Evolutionary conservation across 2,113 vertebrate species (phyloP).

Genomic region (Brachyistius frenatus): DNA sequence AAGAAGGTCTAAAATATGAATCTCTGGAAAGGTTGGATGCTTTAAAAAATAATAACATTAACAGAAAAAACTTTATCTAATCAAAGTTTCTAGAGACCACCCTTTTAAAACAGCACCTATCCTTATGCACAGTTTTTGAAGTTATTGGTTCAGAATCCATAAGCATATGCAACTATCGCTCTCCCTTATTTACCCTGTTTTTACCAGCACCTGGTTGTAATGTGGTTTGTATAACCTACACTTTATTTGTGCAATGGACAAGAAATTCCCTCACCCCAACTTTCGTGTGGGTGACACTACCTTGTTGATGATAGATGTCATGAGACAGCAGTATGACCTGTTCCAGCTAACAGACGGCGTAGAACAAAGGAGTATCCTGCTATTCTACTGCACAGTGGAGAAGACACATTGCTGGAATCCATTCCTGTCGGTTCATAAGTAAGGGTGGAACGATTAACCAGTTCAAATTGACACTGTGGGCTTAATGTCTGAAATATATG

Average conservation of each 20-base stretch:
- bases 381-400: not conserved
- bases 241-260: not conserved
- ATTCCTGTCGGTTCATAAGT: conserved; percentile 55
- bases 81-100: not conserved
- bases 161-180: no score
- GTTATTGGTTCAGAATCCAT: no score
- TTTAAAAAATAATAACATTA: not conserved
- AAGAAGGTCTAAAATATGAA: no score
- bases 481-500: conserved; percentile 60
- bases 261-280: not conserved
- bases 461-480: conserved; percentile 50
- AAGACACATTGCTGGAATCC: conserved; percentile 39
- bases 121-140: not conserved
- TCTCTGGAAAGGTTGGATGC: not conserved
- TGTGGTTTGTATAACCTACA: not conserved
- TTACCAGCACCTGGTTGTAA: no score
- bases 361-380: not conserved
- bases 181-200: no score
- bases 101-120: not conserved
- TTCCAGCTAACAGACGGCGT: conserved; percentile 5
- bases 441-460: conserved; percentile 57
- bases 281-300: conserved; percentile 9
- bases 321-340: conserved; percentile 12
- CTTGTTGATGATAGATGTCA: conserved; percentile 34
- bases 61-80: not conserved